Evolutionary conservation across 2,888 invertebrate genomes (phyloP), one percentile per base, ranked within the genome.

Genomic region (Nomada ruficornis): DNA sequence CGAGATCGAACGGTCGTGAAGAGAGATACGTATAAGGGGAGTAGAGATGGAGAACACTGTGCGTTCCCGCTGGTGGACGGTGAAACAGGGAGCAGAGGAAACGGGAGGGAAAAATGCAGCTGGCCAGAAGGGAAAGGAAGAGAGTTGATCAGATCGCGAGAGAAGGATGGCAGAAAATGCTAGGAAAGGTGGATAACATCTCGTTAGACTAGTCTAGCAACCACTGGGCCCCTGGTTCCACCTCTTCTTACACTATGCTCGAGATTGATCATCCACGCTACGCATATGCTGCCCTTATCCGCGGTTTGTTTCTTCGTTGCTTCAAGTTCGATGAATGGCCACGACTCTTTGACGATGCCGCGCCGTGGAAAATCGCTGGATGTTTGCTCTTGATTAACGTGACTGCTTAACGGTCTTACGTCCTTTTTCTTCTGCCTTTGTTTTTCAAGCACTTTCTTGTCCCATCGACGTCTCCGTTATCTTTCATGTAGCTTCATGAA

Each of bases 141-240:
- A 15, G 71, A 36, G 13, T 9, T 57, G 79, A 85, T 86, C 78
- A 23, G 82, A 88, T 79, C 74, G 77, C 64, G 64, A 63, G 80
- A 86, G 62, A 64, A 85, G 80, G 83, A 85, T 73, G 44, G 78
- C 63, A 82, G 87, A 86, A 88, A 89, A 90, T 87, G 87, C 85
- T 84, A 83, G 86, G 84, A 86, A 85, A 87, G 79, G 80, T 87
- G 85, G 85, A 90, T 90, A 89, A 89, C 87, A 91, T 90, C 91
- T 91, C 87, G 92, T 91, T 91, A 89, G 91, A 91, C 91, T 90
- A 91, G 92, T 91, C 90, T 87, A 89, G 90, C 89, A 84, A 90
- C 90, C 86, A 91, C 83, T 80, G 68, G 77, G 67, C 82, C 82
- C 75, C 85, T 73, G 80, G 80, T 68, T 84, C 82, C 70, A 72